Evolutionary conservation across 2,113 vertebrate genomes (phyloP).

Genomic region (Camelus dromedarius): DNA sequence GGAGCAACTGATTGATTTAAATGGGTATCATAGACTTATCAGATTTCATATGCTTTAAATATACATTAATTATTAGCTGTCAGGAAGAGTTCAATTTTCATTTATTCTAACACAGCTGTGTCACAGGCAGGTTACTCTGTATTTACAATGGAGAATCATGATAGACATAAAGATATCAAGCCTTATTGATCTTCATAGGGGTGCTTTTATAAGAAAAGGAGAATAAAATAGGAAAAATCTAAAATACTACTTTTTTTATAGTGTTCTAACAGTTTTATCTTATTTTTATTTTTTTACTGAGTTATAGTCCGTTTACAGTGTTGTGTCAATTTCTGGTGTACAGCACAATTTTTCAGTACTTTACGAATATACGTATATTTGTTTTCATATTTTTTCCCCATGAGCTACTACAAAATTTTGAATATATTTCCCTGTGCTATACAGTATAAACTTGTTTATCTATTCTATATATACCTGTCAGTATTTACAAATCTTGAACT

Average conservation of each 20-base stretch:
- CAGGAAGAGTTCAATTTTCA: slow-evolving; percentile 79
- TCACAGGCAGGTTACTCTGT: slow-evolving; percentile 54
- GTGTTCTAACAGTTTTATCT: too few relatives aligned
- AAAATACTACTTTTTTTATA: neutral
- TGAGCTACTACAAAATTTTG: too few relatives aligned
- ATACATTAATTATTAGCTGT: slow-evolving; percentile 72
- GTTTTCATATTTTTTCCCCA: too few relatives aligned
- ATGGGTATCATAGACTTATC: slow-evolving; percentile 59
- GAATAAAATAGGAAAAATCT: slow-evolving; percentile 26
- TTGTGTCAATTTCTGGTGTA: too few relatives aligned
- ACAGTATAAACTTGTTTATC: too few relatives aligned
- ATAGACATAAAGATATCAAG: slow-evolving; percentile 30
- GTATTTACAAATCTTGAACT: too few relatives aligned
- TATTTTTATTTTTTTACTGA: too few relatives aligned
- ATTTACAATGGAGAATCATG: neutral
- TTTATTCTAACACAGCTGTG: slow-evolving; percentile 74
- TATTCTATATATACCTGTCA: too few relatives aligned
- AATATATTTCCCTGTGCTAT: too few relatives aligned
- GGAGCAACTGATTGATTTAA: slow-evolving; percentile 69
- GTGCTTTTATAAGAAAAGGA: slow-evolving; percentile 23
- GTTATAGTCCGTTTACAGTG: too few relatives aligned
- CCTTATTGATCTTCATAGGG: neutral
- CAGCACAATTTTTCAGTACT: too few relatives aligned
- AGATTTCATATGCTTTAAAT: slow-evolving; percentile 66
- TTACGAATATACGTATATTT: too few relatives aligned